Base-by-base conservation (phyloP, 2,888 invertebrate genomes). In the Tenthredo distinguenda region DNA sequence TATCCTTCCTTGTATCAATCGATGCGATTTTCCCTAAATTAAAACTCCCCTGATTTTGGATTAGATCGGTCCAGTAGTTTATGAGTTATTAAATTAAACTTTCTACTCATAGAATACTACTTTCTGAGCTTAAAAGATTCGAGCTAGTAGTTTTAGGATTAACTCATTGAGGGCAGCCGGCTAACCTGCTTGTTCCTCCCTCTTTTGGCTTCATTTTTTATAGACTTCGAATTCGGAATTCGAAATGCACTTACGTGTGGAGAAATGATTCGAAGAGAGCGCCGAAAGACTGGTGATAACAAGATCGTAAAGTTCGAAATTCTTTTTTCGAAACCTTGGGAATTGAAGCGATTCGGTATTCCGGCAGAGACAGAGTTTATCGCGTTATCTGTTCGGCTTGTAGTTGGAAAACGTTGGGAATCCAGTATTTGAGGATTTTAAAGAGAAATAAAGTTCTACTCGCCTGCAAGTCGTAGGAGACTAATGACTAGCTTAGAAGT, bases 401-500 rank as follows among this genome's bases (percentile, higher is more conserved):
- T 37, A 37, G 71, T 71, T 71, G 7, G 0, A 71, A 71, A 37
- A 37, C 71, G 37, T 71, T 18, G 71, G 37, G 15, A 34, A 6
- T 71, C 71, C 37, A 34, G 37, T 37, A 18, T 34, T 76, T 2
- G 18, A 15, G 21, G 9, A 18, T 76, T 76, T 76, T 76, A 12
- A 76, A 76, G 34, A 76, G 55, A 55, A 31, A 26, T 50, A 77
- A 77, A 77, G 50, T 77, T 77, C 34, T 31, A 50, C 50, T 55
- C 50, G 55, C 21, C 10, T 31, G n/a, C 55, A 7, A n/a, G n/a
- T 55, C 55, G 31, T 9, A 15, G 55, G 31, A 77, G n/a, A 77
- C 77, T 77, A 50, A 77, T 77, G 77, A 55, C 31, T 10, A 77
- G 77, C 77, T 55, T 77, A 55, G 10, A 31, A 77, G 31, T 47